phyloP scores from a whole-genome alignment of 2,797 vertebrate genomes.

The Poecile montanus region DNA sequence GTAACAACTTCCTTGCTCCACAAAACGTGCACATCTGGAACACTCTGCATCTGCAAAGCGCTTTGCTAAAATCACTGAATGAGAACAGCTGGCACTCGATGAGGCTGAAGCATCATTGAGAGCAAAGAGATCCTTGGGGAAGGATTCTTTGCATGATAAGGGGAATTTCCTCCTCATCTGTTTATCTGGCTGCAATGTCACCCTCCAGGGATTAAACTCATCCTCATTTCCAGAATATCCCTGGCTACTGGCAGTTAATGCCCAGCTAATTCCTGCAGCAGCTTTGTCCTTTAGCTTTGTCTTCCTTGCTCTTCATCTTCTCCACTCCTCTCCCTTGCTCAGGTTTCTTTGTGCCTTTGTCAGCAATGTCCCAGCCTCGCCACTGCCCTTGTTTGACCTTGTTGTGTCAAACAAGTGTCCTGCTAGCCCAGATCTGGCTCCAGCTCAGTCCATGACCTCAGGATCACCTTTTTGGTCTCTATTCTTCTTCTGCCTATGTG shows the following conservation, averaged over 20 bases:
- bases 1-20: background rate
- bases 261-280: background rate
- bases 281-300: background rate
- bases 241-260: background rate
- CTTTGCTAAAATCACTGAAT: background rate
- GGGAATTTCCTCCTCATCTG: slow-evolving; percentile 26
- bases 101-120: background rate
- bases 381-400: background rate
- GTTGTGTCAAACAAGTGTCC: too few relatives aligned
- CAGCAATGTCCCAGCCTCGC: background rate
- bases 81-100: background rate
- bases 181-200: slow-evolving; percentile 17
- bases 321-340: background rate
- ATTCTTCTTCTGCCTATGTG: background rate
- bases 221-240: background rate
- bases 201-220: background rate
- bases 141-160: slow-evolving; percentile 1
- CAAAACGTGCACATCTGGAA: background rate
- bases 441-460: background rate
- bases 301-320: background rate
- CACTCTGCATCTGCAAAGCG: background rate
- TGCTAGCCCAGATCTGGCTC: background rate
- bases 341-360: background rate
- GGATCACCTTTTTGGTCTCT: background rate
- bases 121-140: slow-evolving; percentile 15